Evolutionary conservation across 2,888 invertebrate species (phyloP).

Genomic region (Cordilura impudica): DNA sequence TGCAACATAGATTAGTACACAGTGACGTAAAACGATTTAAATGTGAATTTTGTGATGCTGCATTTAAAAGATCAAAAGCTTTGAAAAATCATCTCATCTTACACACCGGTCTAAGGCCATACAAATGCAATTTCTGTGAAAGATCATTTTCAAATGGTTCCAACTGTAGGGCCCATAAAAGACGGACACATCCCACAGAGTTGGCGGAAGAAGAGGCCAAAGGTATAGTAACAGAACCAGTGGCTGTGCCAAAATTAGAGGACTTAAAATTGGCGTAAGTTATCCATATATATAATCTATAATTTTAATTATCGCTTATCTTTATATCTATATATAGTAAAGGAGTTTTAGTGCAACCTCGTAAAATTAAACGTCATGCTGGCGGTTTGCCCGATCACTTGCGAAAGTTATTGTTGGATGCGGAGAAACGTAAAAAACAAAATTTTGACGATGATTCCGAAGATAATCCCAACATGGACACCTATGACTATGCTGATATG

Average conservation of each 20-base stretch:
- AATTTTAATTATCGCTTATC: not conserved
- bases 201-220: conserved; percentile 76
- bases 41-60: conserved; percentile 74
- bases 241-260: conserved; percentile 74
- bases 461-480: conserved; percentile 1
- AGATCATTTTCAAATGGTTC: conserved; percentile 77
- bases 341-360: conserved; percentile 53
- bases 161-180: conserved; percentile 77
- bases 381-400: conserved; percentile 45
- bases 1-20: conserved; percentile 78
- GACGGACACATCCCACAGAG: conserved; percentile 75
- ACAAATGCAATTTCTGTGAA: conserved; percentile 76
- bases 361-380: conserved; percentile 48
- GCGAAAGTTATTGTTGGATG: conserved; percentile 43
- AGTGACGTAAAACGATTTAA: conserved; percentile 75
- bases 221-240: conserved; percentile 70
- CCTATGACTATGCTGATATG: conserved; percentile 23
- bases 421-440: conserved; percentile 46
- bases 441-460: conserved; percentile 6
- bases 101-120: conserved; percentile 76
- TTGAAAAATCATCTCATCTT: conserved; percentile 77
- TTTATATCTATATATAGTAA: conserved; percentile 46
- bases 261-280: conserved; percentile 75
- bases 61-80: conserved; percentile 77
- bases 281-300: not conserved